Conservation (phyloP, 2,888 invertebrate genomes). For the Noctua janthina region DNA sequence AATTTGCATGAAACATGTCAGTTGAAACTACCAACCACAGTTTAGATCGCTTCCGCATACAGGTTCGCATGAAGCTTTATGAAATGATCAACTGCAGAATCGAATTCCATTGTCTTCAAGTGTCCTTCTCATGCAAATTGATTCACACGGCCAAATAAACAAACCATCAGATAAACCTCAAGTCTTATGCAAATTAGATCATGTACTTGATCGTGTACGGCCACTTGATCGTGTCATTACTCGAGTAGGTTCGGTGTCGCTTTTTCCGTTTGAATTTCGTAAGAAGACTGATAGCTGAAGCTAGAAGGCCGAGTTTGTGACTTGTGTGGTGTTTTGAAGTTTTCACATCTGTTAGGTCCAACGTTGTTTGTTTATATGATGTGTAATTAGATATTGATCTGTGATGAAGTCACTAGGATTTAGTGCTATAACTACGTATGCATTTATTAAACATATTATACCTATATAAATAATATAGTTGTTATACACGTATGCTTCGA, state of each 20-base stretch:
- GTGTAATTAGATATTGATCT: constrained; percentile 7
- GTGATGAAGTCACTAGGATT: constrained; percentile 36
- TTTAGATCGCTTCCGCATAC: not conserved
- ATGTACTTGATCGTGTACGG: constrained; percentile 1
- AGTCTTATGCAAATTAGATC: not conserved
- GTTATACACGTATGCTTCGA: not conserved
- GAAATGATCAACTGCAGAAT: not conserved
- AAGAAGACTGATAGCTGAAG: constrained; percentile 35
- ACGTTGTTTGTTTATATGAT: constrained; percentile 11
- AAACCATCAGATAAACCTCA: too few species aligned
- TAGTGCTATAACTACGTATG: constrained; percentile 4
- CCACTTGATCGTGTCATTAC: constrained; percentile 9
- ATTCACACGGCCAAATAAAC: not conserved
- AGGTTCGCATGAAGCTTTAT: not conserved
- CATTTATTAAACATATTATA: constrained; percentile 4
- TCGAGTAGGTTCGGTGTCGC: not conserved
- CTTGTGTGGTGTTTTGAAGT: constrained; percentile 17
- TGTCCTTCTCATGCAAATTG: not conserved
- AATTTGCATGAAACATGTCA: not conserved
- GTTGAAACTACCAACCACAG: not conserved
- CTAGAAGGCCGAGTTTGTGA: not conserved
- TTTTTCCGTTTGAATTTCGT: not conserved
- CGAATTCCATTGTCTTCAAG: not conserved
- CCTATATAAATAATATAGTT: not conserved
- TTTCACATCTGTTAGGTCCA: not conserved